Conservation (phyloP, 2,797 vertebrate species). For the Apodemus agrarius region DNA sequence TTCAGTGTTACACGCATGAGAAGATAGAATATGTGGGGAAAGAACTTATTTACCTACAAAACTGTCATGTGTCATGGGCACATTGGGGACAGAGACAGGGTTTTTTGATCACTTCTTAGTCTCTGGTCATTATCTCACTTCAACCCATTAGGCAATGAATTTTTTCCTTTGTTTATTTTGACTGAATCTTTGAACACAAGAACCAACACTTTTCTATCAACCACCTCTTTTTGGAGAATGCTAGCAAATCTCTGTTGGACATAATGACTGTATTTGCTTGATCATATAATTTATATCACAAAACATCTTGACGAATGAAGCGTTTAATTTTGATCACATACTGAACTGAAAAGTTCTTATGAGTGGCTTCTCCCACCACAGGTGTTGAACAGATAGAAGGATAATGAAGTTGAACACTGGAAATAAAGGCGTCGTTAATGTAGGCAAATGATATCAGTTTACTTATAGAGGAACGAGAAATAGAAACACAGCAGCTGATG, state of each 20-base stretch:
- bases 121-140: neutral
- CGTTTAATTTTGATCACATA: neutral
- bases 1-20: neutral
- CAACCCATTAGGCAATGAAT: neutral
- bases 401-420: neutral
- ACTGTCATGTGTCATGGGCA: neutral
- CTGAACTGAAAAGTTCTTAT: neutral
- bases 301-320: neutral
- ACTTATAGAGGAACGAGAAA: neutral
- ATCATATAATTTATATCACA: neutral
- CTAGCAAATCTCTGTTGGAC: neutral
- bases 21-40: neutral
- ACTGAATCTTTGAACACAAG: neutral
- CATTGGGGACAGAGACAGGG: neutral
- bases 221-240: neutral
- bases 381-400: neutral
- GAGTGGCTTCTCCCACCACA: neutral
- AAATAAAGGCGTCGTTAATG: neutral
- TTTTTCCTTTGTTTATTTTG: neutral
- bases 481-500: neutral
- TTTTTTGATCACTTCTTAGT: neutral
- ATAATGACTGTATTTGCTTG: neutral
- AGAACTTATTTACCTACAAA: neutral
- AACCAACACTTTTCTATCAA: neutral
- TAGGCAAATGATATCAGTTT: neutral